Conservation (phyloP, 2,797 vertebrate species). For the Pogoniulus pusillus region DNA sequence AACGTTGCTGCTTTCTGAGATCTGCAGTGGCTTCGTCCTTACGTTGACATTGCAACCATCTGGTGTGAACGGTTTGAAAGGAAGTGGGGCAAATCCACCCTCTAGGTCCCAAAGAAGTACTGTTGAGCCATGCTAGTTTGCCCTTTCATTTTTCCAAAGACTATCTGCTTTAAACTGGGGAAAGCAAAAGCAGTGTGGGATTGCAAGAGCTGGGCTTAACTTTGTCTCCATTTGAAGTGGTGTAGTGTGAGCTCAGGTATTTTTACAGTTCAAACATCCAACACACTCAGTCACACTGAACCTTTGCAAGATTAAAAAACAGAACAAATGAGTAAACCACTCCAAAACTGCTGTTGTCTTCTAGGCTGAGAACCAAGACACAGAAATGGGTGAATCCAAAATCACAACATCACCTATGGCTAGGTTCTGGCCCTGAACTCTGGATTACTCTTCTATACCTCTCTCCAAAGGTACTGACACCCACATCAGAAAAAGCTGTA, state of each 20-base stretch:
- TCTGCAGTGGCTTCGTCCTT: slow-evolving; percentile 62
- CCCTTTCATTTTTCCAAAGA: slow-evolving; percentile 2
- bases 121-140: not conserved
- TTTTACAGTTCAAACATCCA: not conserved
- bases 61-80: slow-evolving; percentile 14
- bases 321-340: not conserved
- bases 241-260: not conserved
- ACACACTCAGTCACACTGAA: not conserved
- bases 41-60: slow-evolving; percentile 69
- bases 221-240: not conserved
- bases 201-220: not conserved
- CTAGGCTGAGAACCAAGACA: not conserved
- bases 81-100: slow-evolving; percentile 60
- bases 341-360: not conserved
- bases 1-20: slow-evolving; percentile 44
- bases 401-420: not conserved
- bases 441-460: not conserved
- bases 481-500: not conserved
- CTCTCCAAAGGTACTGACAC: not conserved
- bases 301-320: not conserved
- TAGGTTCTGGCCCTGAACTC: not conserved
- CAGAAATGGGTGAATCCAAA: not conserved
- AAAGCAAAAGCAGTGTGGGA: not conserved
- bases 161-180: not conserved
- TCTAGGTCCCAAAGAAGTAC: slow-evolving; percentile 41